Base-by-base conservation (phyloP, 1,140 invertebrate genomes). In the Capitella teleta region DNA sequence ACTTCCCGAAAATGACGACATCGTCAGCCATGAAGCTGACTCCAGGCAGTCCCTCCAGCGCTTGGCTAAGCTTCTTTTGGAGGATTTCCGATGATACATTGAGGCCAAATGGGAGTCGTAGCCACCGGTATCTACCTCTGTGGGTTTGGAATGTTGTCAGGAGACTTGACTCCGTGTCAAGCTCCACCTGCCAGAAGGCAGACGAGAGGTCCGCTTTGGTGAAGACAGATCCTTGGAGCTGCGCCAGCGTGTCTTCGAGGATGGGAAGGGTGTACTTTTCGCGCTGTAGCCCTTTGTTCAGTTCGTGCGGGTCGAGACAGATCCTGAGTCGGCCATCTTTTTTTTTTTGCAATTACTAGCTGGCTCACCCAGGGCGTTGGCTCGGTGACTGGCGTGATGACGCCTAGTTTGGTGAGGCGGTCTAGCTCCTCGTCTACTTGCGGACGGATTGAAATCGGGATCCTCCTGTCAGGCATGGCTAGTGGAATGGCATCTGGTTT, bases 1-100 rank as follows among this genome's bases (percentile, higher is more conserved):
- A 53, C 18, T 40, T 21, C 6, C 61, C 68, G 46, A 34, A 36
- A 30, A 52, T 57, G 4, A 73, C 44, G 5, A 71, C 48, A 34
- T 68, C 60, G 51, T 74, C 72, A 52, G 71, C 67, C 18, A 71
- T 57, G 51, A 60, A 66, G 5, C 64, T 54, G 23, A 71, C 58
- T 43, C 70, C 63, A 23, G 53, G 36, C 10, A 74, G 54, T 25
- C 60, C 60, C n/a, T 43, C 59, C 51, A 41, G 68, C 57, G 66
- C 61, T 49, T 61, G 43, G 5, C 28, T 32, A 38, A 32, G 43
- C 19, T 25, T 28, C 34, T 24, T 18, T 32, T 68, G 61, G 55
- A 71, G 74, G 2, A 63, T 54, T 52, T 68, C 66, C 8, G 48
- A 34, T 21, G 32, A 40, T 16, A 56, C 55, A 21, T 26, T 38